Evolutionary conservation across 2,113 vertebrate genomes (phyloP).

Genomic region (Nettapus auritus): DNA sequence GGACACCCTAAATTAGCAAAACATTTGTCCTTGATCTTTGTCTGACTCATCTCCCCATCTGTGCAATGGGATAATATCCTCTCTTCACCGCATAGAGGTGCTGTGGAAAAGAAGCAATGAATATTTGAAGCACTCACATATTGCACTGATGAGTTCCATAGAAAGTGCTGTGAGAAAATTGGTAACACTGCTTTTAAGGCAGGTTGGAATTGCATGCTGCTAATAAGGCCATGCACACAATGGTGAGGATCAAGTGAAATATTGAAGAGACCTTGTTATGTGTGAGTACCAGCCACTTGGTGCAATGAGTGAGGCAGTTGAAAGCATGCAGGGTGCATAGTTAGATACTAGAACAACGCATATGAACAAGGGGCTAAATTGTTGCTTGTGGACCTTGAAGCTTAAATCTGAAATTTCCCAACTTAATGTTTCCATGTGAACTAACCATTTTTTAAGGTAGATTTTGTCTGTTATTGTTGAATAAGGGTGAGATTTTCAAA

Average conservation of each 20-base stretch:
- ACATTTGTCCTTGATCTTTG: conserved; percentile 38
- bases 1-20: conserved; percentile 44
- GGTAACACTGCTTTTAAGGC: not conserved
- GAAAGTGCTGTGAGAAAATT: not conserved
- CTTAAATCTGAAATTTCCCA: not conserved
- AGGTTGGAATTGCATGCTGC: not conserved
- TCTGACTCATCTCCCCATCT: conserved; percentile 8
- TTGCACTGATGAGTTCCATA: not conserved
- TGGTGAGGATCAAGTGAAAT: not conserved
- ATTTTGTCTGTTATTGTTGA: not conserved
- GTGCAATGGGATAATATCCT: not conserved
- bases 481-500: not conserved
- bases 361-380: not conserved
- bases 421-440: not conserved
- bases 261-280: not conserved
- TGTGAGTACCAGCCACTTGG: not conserved
- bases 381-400: not conserved
- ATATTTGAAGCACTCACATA: not conserved
- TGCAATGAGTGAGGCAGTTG: not conserved
- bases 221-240: not conserved
- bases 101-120: not conserved
- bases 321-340: not conserved
- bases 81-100: not conserved
- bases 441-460: not conserved
- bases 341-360: not conserved